A percentile compares a stretch with the other conserved stretches of the same genome.
Conservation (phyloP, 37 sponge, comb jelly and placozoan genomes). For the Crambe crambe region DNA sequence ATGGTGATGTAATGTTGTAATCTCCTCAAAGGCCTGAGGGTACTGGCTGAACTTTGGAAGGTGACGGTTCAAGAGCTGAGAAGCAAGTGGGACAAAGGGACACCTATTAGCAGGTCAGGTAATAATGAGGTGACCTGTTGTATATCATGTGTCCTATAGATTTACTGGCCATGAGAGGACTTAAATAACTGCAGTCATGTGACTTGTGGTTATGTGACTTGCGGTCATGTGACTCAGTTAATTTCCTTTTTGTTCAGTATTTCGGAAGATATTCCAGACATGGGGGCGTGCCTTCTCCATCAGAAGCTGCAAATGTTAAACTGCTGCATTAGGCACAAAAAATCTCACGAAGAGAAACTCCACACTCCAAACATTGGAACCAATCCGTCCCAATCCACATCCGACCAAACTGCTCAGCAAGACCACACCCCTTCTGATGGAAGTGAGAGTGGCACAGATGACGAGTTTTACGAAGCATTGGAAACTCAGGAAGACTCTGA, state of each 20-base stretch:
- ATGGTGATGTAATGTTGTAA: background rate
- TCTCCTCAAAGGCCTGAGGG: slow-evolving; percentile 61
- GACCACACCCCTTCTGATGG: background rate
- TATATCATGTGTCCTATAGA: too few species aligned
- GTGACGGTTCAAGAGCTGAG: slow-evolving; percentile 82
- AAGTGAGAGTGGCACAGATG: slow-evolving; percentile 33
- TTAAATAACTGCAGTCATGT: too few species aligned
- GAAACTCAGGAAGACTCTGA: slow-evolving; percentile 27
- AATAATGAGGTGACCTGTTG: background rate
- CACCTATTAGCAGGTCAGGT: slow-evolving; percentile 48
- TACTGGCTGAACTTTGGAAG: slow-evolving; percentile 79
- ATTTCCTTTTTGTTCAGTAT: slow-evolving; percentile 22
- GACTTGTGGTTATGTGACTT: too few species aligned
- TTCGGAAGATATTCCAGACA: slow-evolving; percentile 64
- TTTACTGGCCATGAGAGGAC: too few species aligned
- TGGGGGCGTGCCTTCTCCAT: slow-evolving; percentile 74
- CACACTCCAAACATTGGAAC: slow-evolving; percentile 9
- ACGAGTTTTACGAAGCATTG: slow-evolving; percentile 81
- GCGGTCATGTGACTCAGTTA: background rate
- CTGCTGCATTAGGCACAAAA: slow-evolving; percentile 82
- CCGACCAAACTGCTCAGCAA: slow-evolving; percentile 2
- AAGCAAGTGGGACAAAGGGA: slow-evolving; percentile 85
- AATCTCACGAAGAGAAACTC: slow-evolving; percentile 1
- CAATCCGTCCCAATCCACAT: background rate
- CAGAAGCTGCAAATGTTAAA: slow-evolving; percentile 98